Base-by-base conservation (phyloP, 2,113 vertebrate genomes). In the Cyprinodon tularosa region DNA sequence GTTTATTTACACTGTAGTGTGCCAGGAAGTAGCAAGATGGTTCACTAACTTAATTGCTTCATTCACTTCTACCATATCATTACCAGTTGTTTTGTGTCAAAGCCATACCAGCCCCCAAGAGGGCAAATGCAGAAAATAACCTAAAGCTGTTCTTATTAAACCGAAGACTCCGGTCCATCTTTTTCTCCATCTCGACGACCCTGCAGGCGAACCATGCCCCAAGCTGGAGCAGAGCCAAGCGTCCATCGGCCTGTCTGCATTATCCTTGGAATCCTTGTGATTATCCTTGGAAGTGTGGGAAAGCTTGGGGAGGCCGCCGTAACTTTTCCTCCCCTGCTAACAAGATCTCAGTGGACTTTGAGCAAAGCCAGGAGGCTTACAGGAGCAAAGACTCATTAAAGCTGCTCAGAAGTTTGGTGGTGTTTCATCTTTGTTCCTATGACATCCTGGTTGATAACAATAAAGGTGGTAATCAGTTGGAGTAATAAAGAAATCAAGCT, bases 381-480 rank as follows among this genome's bases (percentile, higher is more conserved):
- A 90, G 89, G 69, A 96, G 94, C 91, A 97, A 96, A 90, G 89
- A 86, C 90, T 95, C 80, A 13, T 73, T 91, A 8, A 95, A 96
- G 92, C 93, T 95, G 10, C 82, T 94, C 53, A 77, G 94, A 42
- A 95, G 95, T 72, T 87, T 95, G 74, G 1, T 94, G 74, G 95
- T 95, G 77, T 92, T 94, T 64, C 91, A 94, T 88, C 90, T 95
- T n/a, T 95, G 94, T 82, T 87, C 92, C 0, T 88, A 90, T 76
- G 92, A 93, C 86, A 76, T 94, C 63, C 79, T 95, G 82, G 95
- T 94, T 47, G 91, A 94, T 71, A 90, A 86, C 77, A 95, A 94
- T 69, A 80, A 93, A 76, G 89, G 96, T 29, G 95, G 94, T 94
- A 93, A 76, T 20, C 38, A 72, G 20, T 12, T 10, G 6, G 2